Percentiles rank a stretch among this genome's conserved stretches.
These are phyloP conservation scores for Orchesella cincta DNA, from an alignment of 1,140 invertebrate genomes.

Conservation along the genomic window DNA sequence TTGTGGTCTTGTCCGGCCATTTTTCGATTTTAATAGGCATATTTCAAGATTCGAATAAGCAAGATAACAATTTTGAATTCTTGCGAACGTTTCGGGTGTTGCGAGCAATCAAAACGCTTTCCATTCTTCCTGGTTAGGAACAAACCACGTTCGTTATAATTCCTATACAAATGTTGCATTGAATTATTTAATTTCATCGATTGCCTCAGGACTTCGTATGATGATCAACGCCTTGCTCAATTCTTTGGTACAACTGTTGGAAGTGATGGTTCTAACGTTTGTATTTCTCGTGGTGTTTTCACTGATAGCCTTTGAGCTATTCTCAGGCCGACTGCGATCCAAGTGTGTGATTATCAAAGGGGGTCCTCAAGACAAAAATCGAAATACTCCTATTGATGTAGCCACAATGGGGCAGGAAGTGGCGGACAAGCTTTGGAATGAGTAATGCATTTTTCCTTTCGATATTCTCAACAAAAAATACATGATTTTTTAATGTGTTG, in stretches of 20 bases:
- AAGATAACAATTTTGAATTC: conserved; percentile 68
- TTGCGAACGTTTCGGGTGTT: conserved; percentile 62
- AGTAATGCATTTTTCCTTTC: too few relatives aligned
- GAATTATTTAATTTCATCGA: too few relatives aligned
- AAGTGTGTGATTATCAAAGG: conserved; percentile 69
- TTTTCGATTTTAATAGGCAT: conserved; percentile 64
- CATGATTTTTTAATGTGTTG: too few relatives aligned
- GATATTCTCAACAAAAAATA: too few relatives aligned
- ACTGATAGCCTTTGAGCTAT: conserved; percentile 84
- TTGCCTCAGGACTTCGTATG: conserved; percentile 87
- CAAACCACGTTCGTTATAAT: too few relatives aligned
- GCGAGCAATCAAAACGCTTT: conserved; percentile 62
- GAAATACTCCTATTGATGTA: too few relatives aligned
- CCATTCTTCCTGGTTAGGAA: conserved; percentile 63
- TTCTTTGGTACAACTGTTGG: conserved; percentile 88
- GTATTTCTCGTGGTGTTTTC: conserved; percentile 95
- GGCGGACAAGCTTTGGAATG: conserved; percentile 63
- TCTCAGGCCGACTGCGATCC: conserved; percentile 83
- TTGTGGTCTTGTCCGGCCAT: conserved; percentile 89
- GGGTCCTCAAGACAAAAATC: conserved; percentile 28
- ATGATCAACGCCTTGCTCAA: conserved; percentile 93
- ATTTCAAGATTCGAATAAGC: conserved; percentile 54
- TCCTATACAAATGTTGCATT: too few relatives aligned
- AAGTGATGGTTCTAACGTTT: conserved; percentile 91
- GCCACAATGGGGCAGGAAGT: too few relatives aligned